These are phyloP conservation scores for Haemorhous mexicanus DNA, from an alignment of 2,113 vertebrate genomes.

Conservation along the genomic window DNA sequence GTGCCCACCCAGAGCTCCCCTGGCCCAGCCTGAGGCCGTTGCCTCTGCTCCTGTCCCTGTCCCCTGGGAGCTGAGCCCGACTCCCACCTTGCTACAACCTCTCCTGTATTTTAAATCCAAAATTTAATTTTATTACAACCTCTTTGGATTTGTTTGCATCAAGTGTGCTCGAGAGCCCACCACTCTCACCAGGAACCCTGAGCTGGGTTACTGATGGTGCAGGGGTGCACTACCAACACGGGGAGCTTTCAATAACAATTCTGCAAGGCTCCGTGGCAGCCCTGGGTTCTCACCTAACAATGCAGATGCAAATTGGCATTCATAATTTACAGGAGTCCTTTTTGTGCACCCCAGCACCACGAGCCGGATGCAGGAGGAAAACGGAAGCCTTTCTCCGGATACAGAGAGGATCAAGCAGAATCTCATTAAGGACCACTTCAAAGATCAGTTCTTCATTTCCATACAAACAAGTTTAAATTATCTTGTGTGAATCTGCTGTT, in stretches of 20 bases:
- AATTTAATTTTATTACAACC: neutral
- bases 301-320: constrained; percentile 66
- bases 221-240: neutral
- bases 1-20: fast-evolving
- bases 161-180: neutral
- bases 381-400: constrained; percentile 71
- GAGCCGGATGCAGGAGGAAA: constrained; percentile 64
- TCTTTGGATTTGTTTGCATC: neutral
- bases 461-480: constrained; percentile 85
- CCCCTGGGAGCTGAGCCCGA: fast-evolving
- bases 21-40: neutral
- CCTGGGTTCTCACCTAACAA: neutral
- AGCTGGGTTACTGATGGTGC: neutral
- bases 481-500: constrained; percentile 73
- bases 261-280: neutral
- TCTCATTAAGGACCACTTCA: constrained; percentile 82
- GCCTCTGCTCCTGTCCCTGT: neutral
- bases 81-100: neutral
- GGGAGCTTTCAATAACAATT: neutral
- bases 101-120: neutral
- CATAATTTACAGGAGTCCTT: constrained; percentile 72
- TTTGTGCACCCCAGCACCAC: constrained; percentile 53
- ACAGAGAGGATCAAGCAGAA: constrained; percentile 75
- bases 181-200: neutral
- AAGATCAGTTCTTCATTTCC: constrained; percentile 79